These are phyloP conservation scores for Drosophila mimica DNA, from an alignment of 2,888 invertebrate species.

Conservation along the genomic window DNA sequence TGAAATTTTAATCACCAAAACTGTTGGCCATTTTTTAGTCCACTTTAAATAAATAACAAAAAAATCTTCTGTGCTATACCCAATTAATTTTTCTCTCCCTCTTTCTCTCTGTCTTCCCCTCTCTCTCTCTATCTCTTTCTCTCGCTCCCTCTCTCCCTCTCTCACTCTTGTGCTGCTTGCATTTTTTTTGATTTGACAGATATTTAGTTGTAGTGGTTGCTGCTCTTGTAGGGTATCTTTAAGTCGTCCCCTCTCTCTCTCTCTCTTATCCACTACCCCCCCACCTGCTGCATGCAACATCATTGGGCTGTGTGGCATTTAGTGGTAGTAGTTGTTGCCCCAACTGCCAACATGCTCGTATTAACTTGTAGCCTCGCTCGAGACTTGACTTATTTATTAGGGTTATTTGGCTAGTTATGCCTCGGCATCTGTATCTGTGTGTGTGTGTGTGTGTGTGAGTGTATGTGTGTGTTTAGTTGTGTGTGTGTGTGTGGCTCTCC, in stretches of 20 bases:
- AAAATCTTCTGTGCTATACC: no score
- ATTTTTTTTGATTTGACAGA: background rate
- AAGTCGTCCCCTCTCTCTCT: background rate
- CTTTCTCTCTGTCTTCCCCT: background rate
- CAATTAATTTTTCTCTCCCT: background rate
- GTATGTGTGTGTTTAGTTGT: background rate
- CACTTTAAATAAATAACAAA: no score
- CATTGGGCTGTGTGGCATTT: slow-evolving; percentile 38
- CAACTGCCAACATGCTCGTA: slow-evolving; percentile 16
- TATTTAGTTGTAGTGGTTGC: background rate
- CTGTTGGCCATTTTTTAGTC: no score
- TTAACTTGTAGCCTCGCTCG: slow-evolving; percentile 52
- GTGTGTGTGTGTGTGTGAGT: slow-evolving; percentile 34
- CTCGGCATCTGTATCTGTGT: background rate
- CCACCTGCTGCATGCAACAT: slow-evolving; percentile 43
- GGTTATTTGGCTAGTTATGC: slow-evolving; percentile 66
- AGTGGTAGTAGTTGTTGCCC: slow-evolving; percentile 11
- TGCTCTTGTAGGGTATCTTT: background rate
- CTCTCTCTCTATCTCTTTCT: background rate
- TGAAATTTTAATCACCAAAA: no score
- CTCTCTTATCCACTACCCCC: background rate
- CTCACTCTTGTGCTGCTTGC: background rate
- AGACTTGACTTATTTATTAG: slow-evolving; percentile 77
- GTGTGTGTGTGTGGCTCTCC: slow-evolving; percentile 43
- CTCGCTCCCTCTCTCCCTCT: background rate